A percentile compares a stretch with the other conserved stretches of the same genome.
Conservation (phyloP, 2,113 vertebrate species). For the Notechis scutatus region DNA sequence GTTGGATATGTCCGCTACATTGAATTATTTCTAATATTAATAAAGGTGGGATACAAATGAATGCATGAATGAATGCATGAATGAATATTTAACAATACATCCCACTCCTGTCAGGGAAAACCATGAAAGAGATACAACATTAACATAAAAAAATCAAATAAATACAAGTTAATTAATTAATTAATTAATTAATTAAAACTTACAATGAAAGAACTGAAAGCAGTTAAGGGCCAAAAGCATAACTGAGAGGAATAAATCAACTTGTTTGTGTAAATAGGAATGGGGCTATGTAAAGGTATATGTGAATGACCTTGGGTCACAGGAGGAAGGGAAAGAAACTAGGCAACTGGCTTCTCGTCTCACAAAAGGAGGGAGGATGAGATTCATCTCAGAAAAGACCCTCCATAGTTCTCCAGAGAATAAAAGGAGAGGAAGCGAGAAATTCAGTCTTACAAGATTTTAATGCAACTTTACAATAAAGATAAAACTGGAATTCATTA, state of each 20-base stretch:
- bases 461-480: not conserved
- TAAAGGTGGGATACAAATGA: not conserved
- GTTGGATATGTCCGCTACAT: not conserved
- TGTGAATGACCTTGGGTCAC: not conserved
- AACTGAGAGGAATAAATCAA: not conserved
- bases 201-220: not conserved
- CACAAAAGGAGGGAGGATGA: not conserved
- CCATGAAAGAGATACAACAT: not conserved
- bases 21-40: not conserved
- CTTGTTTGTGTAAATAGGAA: not conserved
- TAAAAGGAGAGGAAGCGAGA: not conserved
- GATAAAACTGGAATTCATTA: not conserved
- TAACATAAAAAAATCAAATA: not conserved
- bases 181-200: not conserved
- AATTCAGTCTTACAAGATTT: not conserved
- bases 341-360: not conserved
- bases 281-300: not conserved
- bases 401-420: not conserved
- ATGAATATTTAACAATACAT: not conserved
- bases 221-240: not conserved
- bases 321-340: not conserved
- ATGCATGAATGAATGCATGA: not conserved
- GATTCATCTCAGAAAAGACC: not conserved
- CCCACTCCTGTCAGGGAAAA: not conserved
- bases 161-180: too few relatives aligned